phyloP scores from a whole-genome alignment of 2,888 invertebrate species.

The Psylliodes chrysocephalus region DNA sequence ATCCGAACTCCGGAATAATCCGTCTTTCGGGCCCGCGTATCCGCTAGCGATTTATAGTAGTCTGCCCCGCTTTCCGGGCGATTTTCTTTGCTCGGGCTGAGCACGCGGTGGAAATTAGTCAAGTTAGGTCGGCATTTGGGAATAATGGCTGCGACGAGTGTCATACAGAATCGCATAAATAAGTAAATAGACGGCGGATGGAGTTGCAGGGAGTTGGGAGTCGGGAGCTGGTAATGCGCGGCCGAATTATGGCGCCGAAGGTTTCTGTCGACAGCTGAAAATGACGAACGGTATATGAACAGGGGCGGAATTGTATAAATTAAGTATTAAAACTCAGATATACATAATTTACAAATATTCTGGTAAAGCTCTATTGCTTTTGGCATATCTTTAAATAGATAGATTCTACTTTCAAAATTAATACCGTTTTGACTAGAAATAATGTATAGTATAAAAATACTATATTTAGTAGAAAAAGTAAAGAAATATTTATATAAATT shows the following conservation, averaged over 20 bases:
- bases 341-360: no score
- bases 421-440: no score
- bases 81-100: slow-evolving; percentile 26
- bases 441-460: no score
- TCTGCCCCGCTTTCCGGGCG: slow-evolving; percentile 20
- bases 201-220: slow-evolving; percentile 32
- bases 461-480: no score
- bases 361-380: no score
- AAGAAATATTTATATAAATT: no score
- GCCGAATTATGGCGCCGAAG: slow-evolving; percentile 36
- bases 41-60: slow-evolving; percentile 13
- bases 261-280: slow-evolving; percentile 30
- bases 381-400: no score
- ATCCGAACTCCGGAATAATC: slow-evolving; percentile 17
- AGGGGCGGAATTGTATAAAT: slow-evolving; percentile 31
- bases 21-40: slow-evolving; percentile 12
- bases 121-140: slow-evolving; percentile 57
- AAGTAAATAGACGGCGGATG: slow-evolving; percentile 50
- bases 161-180: slow-evolving; percentile 56
- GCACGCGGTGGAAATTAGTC: slow-evolving; percentile 58
- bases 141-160: slow-evolving; percentile 56
- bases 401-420: no score
- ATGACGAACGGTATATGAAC: slow-evolving; percentile 32
- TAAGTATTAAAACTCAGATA: no score
- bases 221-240: slow-evolving; percentile 39